phyloP scores from a whole-genome alignment of 2,113 vertebrate genomes.

The Megaleporinus macrocephalus region DNA sequence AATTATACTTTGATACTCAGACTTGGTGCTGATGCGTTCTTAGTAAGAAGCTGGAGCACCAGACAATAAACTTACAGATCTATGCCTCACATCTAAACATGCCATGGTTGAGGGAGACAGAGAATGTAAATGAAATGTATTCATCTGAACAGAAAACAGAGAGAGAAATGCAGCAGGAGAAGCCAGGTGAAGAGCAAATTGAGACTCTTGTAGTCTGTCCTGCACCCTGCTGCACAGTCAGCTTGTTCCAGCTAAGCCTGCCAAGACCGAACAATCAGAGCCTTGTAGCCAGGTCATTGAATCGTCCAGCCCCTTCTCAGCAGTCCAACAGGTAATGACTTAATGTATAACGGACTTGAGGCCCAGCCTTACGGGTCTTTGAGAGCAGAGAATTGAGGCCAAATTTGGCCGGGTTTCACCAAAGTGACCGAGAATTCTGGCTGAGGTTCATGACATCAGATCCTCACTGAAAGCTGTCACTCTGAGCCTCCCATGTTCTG shows the following conservation, averaged over 20 bases:
- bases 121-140: neutral
- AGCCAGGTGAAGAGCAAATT: neutral
- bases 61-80: neutral
- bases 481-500: neutral
- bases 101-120: neutral
- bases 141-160: neutral
- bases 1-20: neutral
- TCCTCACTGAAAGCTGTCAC: neutral
- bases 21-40: neutral
- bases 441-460: neutral
- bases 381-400: conserved; percentile 6
- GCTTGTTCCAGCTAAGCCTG: conserved; percentile 16
- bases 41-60: neutral
- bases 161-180: neutral
- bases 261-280: conserved; percentile 36
- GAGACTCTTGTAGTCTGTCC: neutral
- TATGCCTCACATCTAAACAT: too few relatives aligned
- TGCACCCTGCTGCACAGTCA: conserved; percentile 14
- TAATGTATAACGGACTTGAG: neutral
- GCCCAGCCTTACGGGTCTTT: neutral
- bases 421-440: neutral
- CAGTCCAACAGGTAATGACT: conserved; percentile 23
- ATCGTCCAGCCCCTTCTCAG: conserved; percentile 12
- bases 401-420: neutral
- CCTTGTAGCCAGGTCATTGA: conserved; percentile 28